Evolutionary conservation across 2,888 invertebrate species (phyloP).

Genomic region (Phalera bucephala): DNA sequence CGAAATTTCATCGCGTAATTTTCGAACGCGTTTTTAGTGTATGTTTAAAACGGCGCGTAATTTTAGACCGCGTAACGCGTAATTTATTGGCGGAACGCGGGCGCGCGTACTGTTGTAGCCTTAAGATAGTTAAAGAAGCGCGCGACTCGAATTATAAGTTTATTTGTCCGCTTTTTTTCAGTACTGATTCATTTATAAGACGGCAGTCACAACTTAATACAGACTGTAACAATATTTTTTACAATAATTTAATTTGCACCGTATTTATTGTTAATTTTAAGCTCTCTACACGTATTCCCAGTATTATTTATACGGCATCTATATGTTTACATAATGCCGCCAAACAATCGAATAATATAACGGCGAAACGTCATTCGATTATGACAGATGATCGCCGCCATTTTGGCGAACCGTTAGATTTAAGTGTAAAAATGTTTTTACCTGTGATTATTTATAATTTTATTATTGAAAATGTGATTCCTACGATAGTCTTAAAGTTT

Average conservation of each 20-base stretch:
- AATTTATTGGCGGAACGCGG: conserved; percentile 17
- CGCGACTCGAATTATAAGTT: conserved; percentile 45
- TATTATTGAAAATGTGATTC: conserved; percentile 64
- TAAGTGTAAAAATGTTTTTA: conserved; percentile 63
- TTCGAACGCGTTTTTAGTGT: neutral
- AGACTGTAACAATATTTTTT: conserved; percentile 47
- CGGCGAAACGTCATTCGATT: neutral
- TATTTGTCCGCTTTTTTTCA: conserved; percentile 57
- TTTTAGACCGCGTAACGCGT: conserved; percentile 8
- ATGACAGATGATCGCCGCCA: conserved; percentile 21
- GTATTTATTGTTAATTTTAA: conserved; percentile 45
- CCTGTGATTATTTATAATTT: conserved; percentile 76
- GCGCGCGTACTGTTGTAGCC: conserved; percentile 39
- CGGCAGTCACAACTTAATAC: conserved; percentile 39
- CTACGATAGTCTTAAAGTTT: conserved; percentile 60
- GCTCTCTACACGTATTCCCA: conserved; percentile 43
- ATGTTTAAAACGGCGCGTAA: conserved; percentile 4
- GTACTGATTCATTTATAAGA: conserved; percentile 56
- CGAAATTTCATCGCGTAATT: conserved; percentile 11
- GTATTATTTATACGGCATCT: conserved; percentile 52
- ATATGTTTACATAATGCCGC: neutral
- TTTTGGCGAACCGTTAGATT: conserved; percentile 55
- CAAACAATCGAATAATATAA: neutral
- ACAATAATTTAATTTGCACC: conserved; percentile 39
- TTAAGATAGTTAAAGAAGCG: conserved; percentile 44